Evolutionary conservation across 1,140 invertebrate genomes (phyloP).

Genomic region (Polyergus mexicanus): DNA sequence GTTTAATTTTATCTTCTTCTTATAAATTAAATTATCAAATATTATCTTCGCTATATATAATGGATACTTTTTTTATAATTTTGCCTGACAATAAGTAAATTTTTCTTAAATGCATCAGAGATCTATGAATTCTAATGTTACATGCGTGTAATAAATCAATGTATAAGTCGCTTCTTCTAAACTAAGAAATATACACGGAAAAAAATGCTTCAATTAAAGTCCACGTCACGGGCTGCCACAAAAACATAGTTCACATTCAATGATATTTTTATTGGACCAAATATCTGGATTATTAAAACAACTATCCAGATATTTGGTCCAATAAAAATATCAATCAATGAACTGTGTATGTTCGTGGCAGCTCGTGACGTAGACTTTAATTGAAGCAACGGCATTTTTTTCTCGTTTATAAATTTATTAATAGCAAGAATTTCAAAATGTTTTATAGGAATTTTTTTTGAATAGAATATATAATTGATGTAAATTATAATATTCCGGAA

Average conservation of each 20-base stretch:
- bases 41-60: slow-evolving; percentile 2
- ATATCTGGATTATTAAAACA: no score
- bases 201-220: no score
- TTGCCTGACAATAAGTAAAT: background rate
- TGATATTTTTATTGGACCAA: no score
- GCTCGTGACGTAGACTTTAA: no score
- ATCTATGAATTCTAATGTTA: background rate
- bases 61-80: no score
- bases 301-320: no score
- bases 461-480: background rate
- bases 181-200: background rate
- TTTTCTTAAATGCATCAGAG: background rate
- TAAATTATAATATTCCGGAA: background rate
- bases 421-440: background rate
- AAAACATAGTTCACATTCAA: no score
- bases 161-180: background rate
- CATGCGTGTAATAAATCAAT: background rate
- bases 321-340: no score
- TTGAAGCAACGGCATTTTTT: no score
- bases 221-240: no score
- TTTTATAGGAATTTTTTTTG: background rate
- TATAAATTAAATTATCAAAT: slow-evolving; percentile 33
- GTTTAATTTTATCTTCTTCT: background rate
- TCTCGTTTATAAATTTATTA: slow-evolving; percentile 30
- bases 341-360: no score